phyloP scores from a whole-genome alignment of 2,797 vertebrate species.

The Parotocinclus haroldoi region DNA sequence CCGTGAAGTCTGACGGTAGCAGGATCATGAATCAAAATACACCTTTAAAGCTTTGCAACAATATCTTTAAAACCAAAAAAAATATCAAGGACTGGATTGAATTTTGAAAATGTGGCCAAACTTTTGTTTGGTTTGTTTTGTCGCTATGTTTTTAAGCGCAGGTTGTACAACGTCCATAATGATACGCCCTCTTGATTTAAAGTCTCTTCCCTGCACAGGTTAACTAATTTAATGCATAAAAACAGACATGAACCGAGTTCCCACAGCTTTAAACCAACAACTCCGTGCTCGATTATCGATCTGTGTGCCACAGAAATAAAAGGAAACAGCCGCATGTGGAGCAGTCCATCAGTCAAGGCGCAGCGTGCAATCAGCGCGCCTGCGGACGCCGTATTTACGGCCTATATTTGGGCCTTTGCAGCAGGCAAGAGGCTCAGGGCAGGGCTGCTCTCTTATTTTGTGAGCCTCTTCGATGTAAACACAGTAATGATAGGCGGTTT shows the following conservation, averaged over 20 bases:
- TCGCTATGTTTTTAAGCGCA: no score
- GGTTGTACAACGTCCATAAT: no score
- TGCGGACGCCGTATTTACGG: background rate
- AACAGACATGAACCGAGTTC: background rate
- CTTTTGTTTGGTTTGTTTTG: no score
- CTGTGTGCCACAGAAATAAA: conserved; percentile 10
- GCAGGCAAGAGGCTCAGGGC: conserved; percentile 16
- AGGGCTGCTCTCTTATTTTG: conserved; percentile 31
- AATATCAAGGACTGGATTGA: no score
- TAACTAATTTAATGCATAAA: no score
- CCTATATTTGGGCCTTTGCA: conserved; percentile 17
- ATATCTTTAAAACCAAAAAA: no score
- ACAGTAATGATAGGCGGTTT: conserved; percentile 30
- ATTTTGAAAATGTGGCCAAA: no score
- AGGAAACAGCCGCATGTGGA: background rate
- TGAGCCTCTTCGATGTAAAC: conserved; percentile 37
- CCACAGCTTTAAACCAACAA: background rate
- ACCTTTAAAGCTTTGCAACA: no score
- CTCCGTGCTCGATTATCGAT: background rate
- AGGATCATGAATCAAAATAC: no score
- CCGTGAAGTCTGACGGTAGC: no score
- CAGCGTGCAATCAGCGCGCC: conserved; percentile 13
- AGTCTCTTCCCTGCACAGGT: no score
- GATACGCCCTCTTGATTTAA: no score
- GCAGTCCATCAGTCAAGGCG: conserved; percentile 7